Evolutionary conservation across 37 sponge, comb jelly and placozoan genomes (phyloP), one percentile per base, ranked within the genome.

Genomic region (Crambe crambe): DNA sequence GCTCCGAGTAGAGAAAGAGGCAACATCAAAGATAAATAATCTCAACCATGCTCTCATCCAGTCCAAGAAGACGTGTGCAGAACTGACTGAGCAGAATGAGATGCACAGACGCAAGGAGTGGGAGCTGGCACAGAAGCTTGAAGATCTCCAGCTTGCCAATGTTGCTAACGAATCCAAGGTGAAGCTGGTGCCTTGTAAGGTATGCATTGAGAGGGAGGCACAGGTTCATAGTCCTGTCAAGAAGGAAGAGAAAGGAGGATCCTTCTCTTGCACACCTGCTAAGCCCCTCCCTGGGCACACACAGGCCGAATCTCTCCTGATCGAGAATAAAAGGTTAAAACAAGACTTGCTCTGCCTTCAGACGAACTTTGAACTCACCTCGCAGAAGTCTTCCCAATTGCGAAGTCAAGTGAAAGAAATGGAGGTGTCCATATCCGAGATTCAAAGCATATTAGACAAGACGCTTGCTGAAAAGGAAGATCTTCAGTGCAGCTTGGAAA

Each of bases 321-420:
- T 38, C 1, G 88, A 88, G 58, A 81, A 77, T 32, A 32, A 26
- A 26, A 82, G 82, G 71, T 72, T 82, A 6, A 81, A 82, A 39
- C 82, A 82, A 35, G 78, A 88, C 51, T 71, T 82, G 21, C 39
- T 76, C n/a, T 88, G 88, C 58, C 39, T 88, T 8, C 81, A 82
- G 34, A 72, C 77, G 23, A 88, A 88, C 65, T 82, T 82, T 43
- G 71, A 88, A 34, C 42, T 88, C 39, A 77, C 59, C 36, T 82
- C 78, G 25, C 63, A 82, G 65, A 88, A 88, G 29, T 82, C 83
- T 1, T 20, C 73, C 6, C 75, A 75, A 37, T 6, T 88, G 38
- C 82, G 82, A 38, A 76, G 77, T 39, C 82, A 88, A 44, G 21
- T 31, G 35, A 88, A 77, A 37, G 83, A 82, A 34, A 43, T 25